A percentile compares a stretch with the other conserved stretches of the same genome.
Conservation (phyloP, 2,888 invertebrate species). For the Malacosoma neustria region DNA sequence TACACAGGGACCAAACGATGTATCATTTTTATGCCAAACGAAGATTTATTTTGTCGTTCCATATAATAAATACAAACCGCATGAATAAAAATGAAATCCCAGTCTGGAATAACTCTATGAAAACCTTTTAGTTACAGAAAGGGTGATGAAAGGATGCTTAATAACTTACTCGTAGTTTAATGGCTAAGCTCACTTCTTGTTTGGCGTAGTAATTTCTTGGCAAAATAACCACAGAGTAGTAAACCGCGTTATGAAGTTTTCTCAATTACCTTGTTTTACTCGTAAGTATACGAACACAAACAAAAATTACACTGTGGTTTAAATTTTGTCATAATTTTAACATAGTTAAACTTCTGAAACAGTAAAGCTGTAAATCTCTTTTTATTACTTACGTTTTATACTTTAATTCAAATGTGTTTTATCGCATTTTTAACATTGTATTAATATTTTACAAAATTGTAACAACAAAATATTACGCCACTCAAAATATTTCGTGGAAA, state of each 20-base stretch:
- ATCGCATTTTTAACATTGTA: too few relatives aligned
- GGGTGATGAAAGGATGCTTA: slow-evolving; percentile 12
- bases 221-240: not conserved
- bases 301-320: too few relatives aligned
- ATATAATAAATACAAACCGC: not conserved
- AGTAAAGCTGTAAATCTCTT: too few relatives aligned
- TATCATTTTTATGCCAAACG: slow-evolving; percentile 3
- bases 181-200: slow-evolving; percentile 4
- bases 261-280: too few relatives aligned
- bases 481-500: too few relatives aligned
- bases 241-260: not conserved
- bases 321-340: too few relatives aligned
- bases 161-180: slow-evolving; percentile 12
- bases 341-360: too few relatives aligned
- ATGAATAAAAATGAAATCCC: not conserved
- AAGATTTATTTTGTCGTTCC: not conserved
- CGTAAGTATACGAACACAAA: too few relatives aligned
- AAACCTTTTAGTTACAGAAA: slow-evolving; percentile 11
- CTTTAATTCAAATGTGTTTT: too few relatives aligned
- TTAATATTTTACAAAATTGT: too few relatives aligned
- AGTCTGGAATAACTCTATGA: slow-evolving; percentile 3
- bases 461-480: too few relatives aligned
- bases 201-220: not conserved
- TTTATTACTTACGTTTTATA: too few relatives aligned
- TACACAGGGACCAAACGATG: not conserved